These are phyloP conservation scores for Rhagoletis pomonella DNA, from an alignment of 1,140 invertebrate genomes.

Conservation along the genomic window DNA sequence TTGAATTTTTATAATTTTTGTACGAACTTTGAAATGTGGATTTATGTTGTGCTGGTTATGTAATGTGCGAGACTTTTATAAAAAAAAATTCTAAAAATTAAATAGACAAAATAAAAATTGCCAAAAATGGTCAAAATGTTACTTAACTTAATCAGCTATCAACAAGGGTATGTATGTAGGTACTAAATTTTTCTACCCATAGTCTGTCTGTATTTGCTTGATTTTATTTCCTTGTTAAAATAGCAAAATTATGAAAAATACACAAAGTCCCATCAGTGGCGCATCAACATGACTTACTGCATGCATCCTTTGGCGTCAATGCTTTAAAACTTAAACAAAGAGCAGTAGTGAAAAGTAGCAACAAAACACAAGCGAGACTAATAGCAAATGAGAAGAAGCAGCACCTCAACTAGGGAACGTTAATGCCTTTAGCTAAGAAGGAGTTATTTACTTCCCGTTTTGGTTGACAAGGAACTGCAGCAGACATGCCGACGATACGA, in stretches of 20 bases:
- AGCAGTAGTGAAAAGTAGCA: not conserved
- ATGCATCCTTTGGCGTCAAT: slow-evolving; percentile 2
- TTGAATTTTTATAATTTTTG: too few species aligned
- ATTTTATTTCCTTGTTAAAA: slow-evolving; percentile 61
- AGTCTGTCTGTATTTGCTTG: slow-evolving; percentile 58
- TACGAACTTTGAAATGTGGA: too few species aligned
- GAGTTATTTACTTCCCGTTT: slow-evolving; percentile 45
- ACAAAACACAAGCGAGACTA: not conserved
- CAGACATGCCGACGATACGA: not conserved
- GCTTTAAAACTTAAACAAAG: slow-evolving; percentile 54
- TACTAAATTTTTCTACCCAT: too few species aligned
- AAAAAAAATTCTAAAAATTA: too few species aligned
- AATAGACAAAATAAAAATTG: too few species aligned
- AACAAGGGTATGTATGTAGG: not conserved
- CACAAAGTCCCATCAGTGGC: slow-evolving; percentile 66
- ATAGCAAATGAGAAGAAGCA: not conserved
- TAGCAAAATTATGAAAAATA: slow-evolving; percentile 69
- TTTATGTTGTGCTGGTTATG: too few species aligned
- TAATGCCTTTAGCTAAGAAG: slow-evolving; percentile 59
- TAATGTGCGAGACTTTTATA: too few species aligned
- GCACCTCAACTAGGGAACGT: slow-evolving; percentile 4
- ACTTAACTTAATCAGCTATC: too few species aligned
- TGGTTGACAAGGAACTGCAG: not conserved
- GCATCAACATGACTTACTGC: slow-evolving; percentile 20
- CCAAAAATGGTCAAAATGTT: too few species aligned